Evolutionary conservation across 2,888 invertebrate species (phyloP), one percentile per base, ranked within the genome.

Genomic region (Meiosimyza decipiens): DNA sequence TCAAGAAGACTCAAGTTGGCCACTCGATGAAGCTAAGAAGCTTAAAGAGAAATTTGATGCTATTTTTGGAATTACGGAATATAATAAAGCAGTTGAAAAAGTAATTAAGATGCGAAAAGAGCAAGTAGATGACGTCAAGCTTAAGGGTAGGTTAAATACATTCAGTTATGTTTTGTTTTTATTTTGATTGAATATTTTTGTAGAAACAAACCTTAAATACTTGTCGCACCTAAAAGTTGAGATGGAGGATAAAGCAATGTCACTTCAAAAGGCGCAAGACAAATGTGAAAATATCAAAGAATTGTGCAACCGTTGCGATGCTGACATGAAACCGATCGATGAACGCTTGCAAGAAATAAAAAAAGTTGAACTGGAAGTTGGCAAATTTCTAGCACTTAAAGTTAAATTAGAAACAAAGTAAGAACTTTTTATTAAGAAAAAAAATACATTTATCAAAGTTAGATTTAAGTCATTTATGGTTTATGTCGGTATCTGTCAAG

Each of bases 1-100:
- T 85, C 99, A 99, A 90, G 99, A 99, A 87, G 97, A 99, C 78
- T 94, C 97, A 0, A 93, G 93, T 82, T 99, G 99, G 97, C 99
- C 99, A 0, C 88, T 99, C 71, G 95, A 97, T 83, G 97, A 98
- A 86, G 94, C 94, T 0, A 95, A 96, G 85, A 94, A 94, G 80
- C 90, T 99, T 0, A 99, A 99, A 84, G 94, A 95, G 77, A 94
- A 94, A 79, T 99, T 99, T 89, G 99, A 99, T 90, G 96, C 95
- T 76, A 99, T 99, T 79, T 99, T 99, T 89, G 97, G 98, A 81
- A 95, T 97, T 0, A 93, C 94, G 0, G 93, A 93, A 82, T 98
- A 97, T 84, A 96, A 96, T 79, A 96, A 95, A 83, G 95, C 95
- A 74, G 90, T 97, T 79, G 96, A 98, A 71, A 88, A 87, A 18